Conservation (phyloP, 2,113 vertebrate genomes). For the Hypanus sabinus region DNA sequence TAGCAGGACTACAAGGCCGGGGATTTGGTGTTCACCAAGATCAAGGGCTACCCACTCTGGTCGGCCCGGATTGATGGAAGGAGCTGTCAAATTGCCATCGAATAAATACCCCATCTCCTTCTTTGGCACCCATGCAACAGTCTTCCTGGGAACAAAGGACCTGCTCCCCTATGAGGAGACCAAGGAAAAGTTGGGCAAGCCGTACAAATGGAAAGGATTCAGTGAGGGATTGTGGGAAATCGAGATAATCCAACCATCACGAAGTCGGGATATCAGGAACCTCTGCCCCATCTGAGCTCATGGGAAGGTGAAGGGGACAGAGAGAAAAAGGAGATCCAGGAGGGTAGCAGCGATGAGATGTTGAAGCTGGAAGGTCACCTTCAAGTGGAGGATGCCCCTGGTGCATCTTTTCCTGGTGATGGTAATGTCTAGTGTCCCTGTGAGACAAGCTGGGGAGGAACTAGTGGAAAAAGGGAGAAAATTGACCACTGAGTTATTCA, state of each 20-base stretch:
- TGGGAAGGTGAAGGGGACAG: constrained; percentile 44
- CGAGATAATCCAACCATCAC: constrained; percentile 86
- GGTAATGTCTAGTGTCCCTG: too few species aligned
- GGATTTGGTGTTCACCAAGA: constrained; percentile 86
- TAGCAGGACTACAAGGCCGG: constrained; percentile 86
- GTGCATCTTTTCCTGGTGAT: too few species aligned
- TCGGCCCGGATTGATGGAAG: constrained; percentile 85
- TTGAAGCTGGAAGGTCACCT: constrained; percentile 78
- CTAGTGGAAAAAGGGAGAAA: too few species aligned
- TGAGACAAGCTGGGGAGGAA: too few species aligned
- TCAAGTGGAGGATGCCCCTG: too few species aligned
- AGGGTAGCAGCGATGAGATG: constrained; percentile 81
- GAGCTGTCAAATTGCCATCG: constrained; percentile 77
- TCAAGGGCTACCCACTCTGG: constrained; percentile 92
- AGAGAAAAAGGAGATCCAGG: constrained; percentile 61
- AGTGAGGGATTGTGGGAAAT: constrained; percentile 91
- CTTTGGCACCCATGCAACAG: constrained; percentile 91
- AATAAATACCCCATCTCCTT: constrained; percentile 94
- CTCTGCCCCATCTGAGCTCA: not conserved
- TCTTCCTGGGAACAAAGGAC: constrained; percentile 84
- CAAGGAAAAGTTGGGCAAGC: constrained; percentile 86
- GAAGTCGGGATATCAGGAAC: constrained; percentile 62
- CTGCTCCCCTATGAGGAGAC: constrained; percentile 80
- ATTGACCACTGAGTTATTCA: too few species aligned
- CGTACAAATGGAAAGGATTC: constrained; percentile 92